Evolutionary conservation across 2,113 vertebrate species (phyloP).

Genomic region (Gyps fulvus): DNA sequence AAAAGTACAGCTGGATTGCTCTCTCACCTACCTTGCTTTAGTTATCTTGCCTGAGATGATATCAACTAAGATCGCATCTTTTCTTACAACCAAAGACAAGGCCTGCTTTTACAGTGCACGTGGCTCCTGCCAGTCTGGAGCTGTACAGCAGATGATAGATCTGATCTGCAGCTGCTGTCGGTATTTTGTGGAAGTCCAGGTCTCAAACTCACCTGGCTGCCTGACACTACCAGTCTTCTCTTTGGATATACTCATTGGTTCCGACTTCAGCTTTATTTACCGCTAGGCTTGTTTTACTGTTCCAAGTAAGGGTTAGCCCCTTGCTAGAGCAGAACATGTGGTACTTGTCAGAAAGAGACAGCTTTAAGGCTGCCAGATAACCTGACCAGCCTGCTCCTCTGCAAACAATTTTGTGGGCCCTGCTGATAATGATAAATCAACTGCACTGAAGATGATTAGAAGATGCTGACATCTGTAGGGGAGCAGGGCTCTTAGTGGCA

Average conservation of each 20-base stretch:
- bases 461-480: neutral
- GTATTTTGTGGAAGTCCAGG: neutral
- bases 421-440: neutral
- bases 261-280: neutral
- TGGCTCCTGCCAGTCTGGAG: neutral
- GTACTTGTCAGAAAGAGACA: neutral
- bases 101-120: accelerated
- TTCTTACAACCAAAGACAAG: neutral
- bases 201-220: neutral
- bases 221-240: neutral
- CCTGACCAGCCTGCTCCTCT: neutral
- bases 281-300: neutral
- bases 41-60: neutral
- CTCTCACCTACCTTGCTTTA: neutral
- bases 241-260: neutral
- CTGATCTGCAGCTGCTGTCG: neutral
- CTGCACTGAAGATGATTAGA: neutral
- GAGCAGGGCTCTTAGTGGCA: neutral
- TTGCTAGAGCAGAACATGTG: neutral
- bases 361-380: slow-evolving; percentile 13
- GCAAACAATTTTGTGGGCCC: neutral
- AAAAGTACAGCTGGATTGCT: neutral
- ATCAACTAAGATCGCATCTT: neutral
- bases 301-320: neutral
- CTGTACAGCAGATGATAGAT: accelerated